Percentiles rank a stretch among this genome's conserved stretches.
These are phyloP conservation scores for Rhynchopsitta pachyrhyncha DNA, from an alignment of 2,113 vertebrate species.

Conservation along the genomic window DNA sequence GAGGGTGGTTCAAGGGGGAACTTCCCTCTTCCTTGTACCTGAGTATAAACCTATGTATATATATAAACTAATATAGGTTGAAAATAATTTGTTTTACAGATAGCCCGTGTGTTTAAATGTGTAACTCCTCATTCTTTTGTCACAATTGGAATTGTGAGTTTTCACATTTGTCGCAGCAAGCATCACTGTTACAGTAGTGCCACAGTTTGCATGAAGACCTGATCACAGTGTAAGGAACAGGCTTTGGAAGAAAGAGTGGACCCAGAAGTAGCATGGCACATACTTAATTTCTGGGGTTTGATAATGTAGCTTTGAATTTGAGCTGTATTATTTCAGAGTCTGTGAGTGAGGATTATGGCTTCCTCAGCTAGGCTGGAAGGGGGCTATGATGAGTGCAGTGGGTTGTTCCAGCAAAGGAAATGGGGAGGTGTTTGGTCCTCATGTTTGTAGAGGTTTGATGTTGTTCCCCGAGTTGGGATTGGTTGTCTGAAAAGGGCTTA, in stretches of 20 bases:
- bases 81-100: not conserved
- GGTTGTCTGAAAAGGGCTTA: not conserved
- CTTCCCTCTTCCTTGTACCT: not conserved
- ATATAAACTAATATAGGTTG: not conserved
- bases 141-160: not conserved
- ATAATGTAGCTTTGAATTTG: not conserved
- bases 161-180: not conserved
- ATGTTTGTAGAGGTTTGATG: not conserved
- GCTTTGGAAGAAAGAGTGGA: not conserved
- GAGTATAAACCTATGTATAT: not conserved
- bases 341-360: not conserved
- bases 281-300: not conserved
- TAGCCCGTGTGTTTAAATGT: not conserved
- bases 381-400: not conserved
- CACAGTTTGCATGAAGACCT: not conserved
- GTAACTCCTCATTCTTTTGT: not conserved
- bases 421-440: not conserved
- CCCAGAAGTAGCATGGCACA: not conserved
- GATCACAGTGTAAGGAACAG: not conserved
- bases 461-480: not conserved
- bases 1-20: not conserved
- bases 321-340: not conserved
- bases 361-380: not conserved
- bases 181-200: not conserved
- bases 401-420: not conserved